phyloP scores from a whole-genome alignment of 2,113 vertebrate species.

The Paedocypris sp. region DNA sequence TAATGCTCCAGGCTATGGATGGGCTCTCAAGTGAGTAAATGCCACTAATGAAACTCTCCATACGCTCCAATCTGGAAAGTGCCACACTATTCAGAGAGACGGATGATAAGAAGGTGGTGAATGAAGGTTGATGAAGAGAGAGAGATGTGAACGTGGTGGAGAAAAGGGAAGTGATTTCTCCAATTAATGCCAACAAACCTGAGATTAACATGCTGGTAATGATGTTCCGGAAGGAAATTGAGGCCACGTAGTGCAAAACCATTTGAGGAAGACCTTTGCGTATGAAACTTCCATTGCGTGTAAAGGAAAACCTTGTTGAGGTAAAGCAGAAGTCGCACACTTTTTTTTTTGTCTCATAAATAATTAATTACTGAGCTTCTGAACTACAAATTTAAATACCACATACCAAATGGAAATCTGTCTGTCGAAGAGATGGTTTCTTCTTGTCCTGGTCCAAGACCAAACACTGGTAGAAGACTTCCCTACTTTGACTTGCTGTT shows the following conservation, averaged over 20 bases:
- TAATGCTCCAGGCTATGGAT: conserved; percentile 23
- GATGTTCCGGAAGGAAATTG: conserved; percentile 5
- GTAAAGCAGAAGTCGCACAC: no score
- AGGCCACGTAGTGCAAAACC: neutral
- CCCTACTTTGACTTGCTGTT: no score
- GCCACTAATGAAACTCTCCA: neutral
- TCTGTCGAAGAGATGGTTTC: no score
- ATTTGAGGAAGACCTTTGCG: neutral
- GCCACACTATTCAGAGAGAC: conserved; percentile 17
- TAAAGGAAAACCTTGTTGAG: neutral
- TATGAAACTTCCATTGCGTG: no score
- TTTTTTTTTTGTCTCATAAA: no score
- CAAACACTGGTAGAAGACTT: no score
- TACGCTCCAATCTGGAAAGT: neutral
- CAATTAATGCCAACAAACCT: conserved; percentile 13
- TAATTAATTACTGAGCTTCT: no score
- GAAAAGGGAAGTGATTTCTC: neutral
- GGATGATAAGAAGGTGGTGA: neutral
- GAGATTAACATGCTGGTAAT: conserved; percentile 21
- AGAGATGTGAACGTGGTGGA: neutral
- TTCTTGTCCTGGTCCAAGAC: no score
- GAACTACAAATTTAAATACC: no score
- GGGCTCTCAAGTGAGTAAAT: conserved; percentile 18
- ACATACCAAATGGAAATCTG: no score
- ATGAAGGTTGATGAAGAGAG: neutral